Conservation (phyloP, 2,113 vertebrate species). For the Aspidoscelis tigris region DNA sequence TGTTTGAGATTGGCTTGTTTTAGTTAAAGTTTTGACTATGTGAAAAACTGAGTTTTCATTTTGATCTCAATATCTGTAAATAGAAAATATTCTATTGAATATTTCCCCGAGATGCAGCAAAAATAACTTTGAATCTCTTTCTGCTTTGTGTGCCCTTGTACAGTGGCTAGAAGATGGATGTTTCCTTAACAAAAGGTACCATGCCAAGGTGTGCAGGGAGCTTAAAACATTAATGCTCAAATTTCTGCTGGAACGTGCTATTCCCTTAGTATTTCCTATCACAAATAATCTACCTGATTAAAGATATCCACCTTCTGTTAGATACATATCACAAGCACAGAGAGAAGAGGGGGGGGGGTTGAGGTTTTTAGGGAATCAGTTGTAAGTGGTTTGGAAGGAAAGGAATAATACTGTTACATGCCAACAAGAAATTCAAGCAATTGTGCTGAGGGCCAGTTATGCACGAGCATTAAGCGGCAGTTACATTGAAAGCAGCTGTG, state of each 20-base stretch:
- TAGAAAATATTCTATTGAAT: neutral
- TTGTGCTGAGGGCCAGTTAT: constrained; percentile 10
- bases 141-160: neutral
- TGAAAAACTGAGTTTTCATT: no score
- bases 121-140: neutral
- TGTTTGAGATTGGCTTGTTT: no score
- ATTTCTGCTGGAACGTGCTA: neutral
- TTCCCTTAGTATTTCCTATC: neutral
- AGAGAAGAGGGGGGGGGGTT: no score
- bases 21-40: no score
- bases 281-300: neutral
- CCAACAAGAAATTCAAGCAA: constrained; percentile 12
- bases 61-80: no score
- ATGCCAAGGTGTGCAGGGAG: no score
- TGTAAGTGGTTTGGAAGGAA: neutral
- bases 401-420: neutral
- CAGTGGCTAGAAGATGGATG: no score
- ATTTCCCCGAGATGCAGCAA: neutral
- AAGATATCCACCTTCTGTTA: neutral
- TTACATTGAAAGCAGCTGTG: constrained; percentile 13
- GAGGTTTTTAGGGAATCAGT: neutral
- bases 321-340: no score
- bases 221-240: neutral
- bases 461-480: constrained; percentile 5
- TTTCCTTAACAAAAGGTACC: neutral